These are phyloP conservation scores for Gephyroberyx darwinii DNA, from an alignment of 2,797 vertebrate species.

Conservation along the genomic window DNA sequence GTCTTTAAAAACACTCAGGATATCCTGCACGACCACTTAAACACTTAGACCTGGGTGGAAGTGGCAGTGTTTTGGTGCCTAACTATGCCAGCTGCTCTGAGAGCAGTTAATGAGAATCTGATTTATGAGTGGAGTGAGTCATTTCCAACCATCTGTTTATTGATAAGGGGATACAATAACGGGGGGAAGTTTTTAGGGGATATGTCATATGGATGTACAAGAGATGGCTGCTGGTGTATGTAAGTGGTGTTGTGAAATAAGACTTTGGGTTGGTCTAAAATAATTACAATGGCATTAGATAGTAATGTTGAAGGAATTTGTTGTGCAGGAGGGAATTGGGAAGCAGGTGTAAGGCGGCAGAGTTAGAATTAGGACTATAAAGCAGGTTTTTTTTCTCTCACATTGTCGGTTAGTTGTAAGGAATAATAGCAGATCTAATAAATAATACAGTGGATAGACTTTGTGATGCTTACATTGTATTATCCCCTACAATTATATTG, in stretches of 20 bases:
- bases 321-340: no score
- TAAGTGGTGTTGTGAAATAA: not conserved
- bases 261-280: conserved; percentile 40
- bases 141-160: conserved; percentile 57
- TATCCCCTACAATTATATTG: not conserved
- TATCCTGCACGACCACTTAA: conserved; percentile 10
- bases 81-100: conserved; percentile 44
- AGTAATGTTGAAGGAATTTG: not conserved
- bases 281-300: not conserved
- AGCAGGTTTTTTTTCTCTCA: not conserved
- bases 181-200: conserved; percentile 19
- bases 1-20: not conserved
- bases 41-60: not conserved
- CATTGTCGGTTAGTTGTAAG: not conserved
- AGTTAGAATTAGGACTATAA: no score
- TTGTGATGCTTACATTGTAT: not conserved
- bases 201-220: conserved; percentile 12
- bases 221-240: conserved; percentile 20
- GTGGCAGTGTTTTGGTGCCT: conserved; percentile 29
- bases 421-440: not conserved
- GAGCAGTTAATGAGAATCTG: conserved; percentile 46
- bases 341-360: no score
- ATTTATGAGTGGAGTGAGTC: conserved; percentile 44
- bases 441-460: not conserved
- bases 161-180: conserved; percentile 40